Evolutionary conservation across 2,113 vertebrate genomes (phyloP).

Genomic region (Myxocyprinus asiaticus): DNA sequence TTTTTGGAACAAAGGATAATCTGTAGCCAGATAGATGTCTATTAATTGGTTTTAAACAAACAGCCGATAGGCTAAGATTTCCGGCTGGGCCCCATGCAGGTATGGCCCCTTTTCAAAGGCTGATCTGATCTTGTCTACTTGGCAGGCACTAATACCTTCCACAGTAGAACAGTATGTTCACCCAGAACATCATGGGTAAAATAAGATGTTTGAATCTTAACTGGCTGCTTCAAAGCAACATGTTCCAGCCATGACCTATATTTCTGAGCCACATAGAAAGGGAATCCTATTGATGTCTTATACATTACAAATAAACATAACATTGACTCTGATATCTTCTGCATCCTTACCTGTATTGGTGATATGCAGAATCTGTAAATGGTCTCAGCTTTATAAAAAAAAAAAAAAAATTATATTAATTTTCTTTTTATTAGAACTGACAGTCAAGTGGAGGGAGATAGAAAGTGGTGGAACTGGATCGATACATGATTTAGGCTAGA

Average conservation of each 20-base stretch:
- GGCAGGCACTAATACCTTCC: slow-evolving; percentile 2
- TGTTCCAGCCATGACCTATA: background rate
- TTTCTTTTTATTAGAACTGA: no score
- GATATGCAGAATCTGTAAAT: no score
- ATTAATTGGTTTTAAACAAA: background rate
- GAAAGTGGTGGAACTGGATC: no score
- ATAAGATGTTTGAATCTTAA: background rate
- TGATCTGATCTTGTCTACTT: slow-evolving; percentile 23
- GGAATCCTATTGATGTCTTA: slow-evolving; percentile 26
- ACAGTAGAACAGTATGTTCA: slow-evolving; percentile 5
- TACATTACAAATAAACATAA: slow-evolving; percentile 5
- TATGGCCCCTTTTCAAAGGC: background rate
- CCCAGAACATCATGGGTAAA: slow-evolving; percentile 21
- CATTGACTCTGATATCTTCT: background rate
- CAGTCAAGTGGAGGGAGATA: no score
- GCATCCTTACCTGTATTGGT: background rate
- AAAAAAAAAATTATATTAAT: no score
- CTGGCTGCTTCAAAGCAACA: background rate
- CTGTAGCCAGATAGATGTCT: background rate
- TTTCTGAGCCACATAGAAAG: background rate
- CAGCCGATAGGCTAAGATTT: no score
- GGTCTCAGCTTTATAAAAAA: no score
- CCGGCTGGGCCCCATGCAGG: background rate
- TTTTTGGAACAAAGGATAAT: background rate
- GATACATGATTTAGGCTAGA: no score